Evolutionary conservation across 2,797 vertebrate species (phyloP), one percentile per base, ranked within the genome.

Genomic region (Mareca penelope): DNA sequence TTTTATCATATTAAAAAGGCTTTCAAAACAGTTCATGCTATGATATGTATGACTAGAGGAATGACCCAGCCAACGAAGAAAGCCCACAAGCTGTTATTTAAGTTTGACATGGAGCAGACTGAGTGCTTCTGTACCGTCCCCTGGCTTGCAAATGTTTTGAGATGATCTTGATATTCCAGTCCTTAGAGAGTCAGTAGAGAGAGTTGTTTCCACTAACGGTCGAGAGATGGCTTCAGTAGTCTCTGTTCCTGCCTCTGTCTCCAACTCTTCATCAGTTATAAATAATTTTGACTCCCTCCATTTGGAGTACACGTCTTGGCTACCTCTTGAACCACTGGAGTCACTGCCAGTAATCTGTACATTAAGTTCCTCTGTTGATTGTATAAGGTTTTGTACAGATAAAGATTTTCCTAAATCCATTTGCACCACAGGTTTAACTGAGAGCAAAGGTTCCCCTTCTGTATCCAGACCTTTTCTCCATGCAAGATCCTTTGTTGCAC

Each of bases 221-320:
- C 97, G 98, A 3, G 98, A 98, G 90, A 98, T 92, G 95, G 98
- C 98, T 95, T 99, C 98, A 60, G 98, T 98, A 97, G 98, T 98
- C 72, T 97, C 97, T 90, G 94, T 93, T 94, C 98, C 98, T 35
- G 97, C 96, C 92, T 98, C 98, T 85, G 97, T 97, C 95, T 99
- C 99, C 89, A 98, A 96, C 96, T 99, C 99, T 96, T 99, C 98
- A 96, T 99, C 99, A n/a, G 98, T 98, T 98, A 99, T 99, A 96
- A 99, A 99, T 96, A 99, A 98, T 97, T 98, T 98, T 71, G 99
- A 98, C 96, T 99, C 99, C 79, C 98, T 98, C 99, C 99, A 99
- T 81, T 98, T 98, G n/a, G 97, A 98, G 84, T 98, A 98, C 57
- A 97, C 93, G 23, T 98, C 98, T 96, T 98, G 98, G 93, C 98